Percentiles rank a stretch among this genome's conserved stretches.
These are phyloP conservation scores for Malurus elegans DNA, from an alignment of 2,113 vertebrate genomes.

Conservation along the genomic window DNA sequence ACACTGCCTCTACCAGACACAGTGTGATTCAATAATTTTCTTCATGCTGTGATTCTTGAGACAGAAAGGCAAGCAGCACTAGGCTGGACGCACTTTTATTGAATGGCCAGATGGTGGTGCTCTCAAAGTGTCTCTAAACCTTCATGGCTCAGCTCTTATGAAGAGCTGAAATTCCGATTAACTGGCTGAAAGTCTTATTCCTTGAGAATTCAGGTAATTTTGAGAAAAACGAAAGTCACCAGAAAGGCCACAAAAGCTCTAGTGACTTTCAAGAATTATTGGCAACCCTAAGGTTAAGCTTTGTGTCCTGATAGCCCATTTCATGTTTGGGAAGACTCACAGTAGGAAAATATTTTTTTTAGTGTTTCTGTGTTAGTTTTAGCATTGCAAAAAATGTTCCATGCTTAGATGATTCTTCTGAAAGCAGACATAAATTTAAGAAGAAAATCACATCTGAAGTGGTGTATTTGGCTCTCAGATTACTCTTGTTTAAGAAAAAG, in stretches of 20 bases:
- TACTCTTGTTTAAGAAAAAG: not conserved
- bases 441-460: not conserved
- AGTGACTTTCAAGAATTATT: not conserved
- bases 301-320: not conserved
- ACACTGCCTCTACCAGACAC: not conserved
- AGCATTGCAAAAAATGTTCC: not conserved
- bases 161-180: not conserved
- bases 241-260: not conserved
- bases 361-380: not conserved
- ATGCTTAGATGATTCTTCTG: not conserved
- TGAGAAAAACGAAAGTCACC: not conserved
- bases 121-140: not conserved
- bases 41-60: not conserved
- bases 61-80: not conserved
- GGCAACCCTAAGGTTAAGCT: not conserved
- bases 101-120: not conserved
- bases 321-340: not conserved
- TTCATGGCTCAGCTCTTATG: not conserved
- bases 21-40: not conserved
- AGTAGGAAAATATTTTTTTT: not conserved
- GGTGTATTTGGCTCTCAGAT: not conserved
- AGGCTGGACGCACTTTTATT: not conserved
- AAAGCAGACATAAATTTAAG: not conserved
- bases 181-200: not conserved
- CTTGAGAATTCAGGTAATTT: not conserved